Evolutionary conservation across 2,113 vertebrate genomes (phyloP).

Genomic region (Centropus unirufus): DNA sequence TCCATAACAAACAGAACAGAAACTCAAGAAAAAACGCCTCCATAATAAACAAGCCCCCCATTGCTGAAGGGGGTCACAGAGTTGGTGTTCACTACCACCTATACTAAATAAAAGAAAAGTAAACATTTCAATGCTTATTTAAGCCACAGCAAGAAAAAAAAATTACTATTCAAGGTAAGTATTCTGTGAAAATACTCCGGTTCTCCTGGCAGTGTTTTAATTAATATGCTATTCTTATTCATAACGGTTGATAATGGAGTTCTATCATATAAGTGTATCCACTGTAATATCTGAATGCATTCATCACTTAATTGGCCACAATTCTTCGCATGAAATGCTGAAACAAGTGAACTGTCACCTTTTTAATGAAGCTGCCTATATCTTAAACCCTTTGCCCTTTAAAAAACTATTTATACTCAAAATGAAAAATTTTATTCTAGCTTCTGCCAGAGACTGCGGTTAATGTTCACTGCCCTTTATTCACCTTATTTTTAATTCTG

Average conservation of each 20-base stretch:
- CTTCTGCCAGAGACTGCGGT: conserved; percentile 44
- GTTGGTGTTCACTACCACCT: background rate
- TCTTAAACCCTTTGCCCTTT: conserved; percentile 47
- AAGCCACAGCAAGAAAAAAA: background rate
- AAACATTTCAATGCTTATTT: background rate
- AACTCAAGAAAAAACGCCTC: background rate
- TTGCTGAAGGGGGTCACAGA: background rate
- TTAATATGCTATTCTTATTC: conserved; percentile 36
- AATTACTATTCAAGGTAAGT: background rate
- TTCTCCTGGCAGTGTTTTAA: background rate
- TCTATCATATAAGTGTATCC: conserved; percentile 11
- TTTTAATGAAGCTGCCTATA: conserved; percentile 56
- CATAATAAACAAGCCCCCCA: background rate
- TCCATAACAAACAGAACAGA: background rate
- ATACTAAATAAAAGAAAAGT: background rate
- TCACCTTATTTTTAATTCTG: conserved; percentile 61
- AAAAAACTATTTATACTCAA: conserved; percentile 53
- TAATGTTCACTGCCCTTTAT: conserved; percentile 61
- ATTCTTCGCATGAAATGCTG: conserved; percentile 46
- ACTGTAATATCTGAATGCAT: conserved; percentile 22
- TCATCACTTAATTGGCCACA: conserved; percentile 42
- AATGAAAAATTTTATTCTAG: conserved; percentile 56
- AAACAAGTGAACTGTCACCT: conserved; percentile 63
- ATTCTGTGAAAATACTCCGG: background rate
- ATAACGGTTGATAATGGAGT: conserved; percentile 19